phyloP scores from a whole-genome alignment of 92 coral and sea anemone genomes.

The Blastomussa wellsi region DNA sequence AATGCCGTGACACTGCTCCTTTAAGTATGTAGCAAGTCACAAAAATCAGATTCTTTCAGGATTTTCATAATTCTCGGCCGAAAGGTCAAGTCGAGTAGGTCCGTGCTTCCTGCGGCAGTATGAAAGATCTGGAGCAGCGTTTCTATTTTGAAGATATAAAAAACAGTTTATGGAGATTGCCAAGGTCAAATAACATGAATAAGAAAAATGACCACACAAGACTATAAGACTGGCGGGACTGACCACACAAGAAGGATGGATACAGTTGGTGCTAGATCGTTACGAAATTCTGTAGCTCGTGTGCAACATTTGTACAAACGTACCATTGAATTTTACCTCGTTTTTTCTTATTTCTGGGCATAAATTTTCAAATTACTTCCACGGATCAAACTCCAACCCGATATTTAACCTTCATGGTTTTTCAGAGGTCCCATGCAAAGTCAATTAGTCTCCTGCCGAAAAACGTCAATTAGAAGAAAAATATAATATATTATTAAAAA shows the following conservation, averaged over 20 bases:
- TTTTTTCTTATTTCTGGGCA: background rate
- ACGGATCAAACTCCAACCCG: background rate
- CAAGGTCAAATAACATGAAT: background rate
- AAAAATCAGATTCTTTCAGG: background rate
- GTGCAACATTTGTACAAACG: background rate
- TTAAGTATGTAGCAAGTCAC: background rate
- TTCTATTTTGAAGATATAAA: background rate
- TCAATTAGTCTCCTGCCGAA: no score
- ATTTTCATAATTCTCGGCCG: background rate
- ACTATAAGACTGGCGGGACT: background rate
- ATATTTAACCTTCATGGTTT: background rate
- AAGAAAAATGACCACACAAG: background rate
- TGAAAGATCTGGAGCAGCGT: constrained; percentile 1
- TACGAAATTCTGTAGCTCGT: background rate
- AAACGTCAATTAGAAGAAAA: background rate
- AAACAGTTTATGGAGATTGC: background rate
- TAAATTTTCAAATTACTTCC: background rate
- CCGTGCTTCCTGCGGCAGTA: background rate
- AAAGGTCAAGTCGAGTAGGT: constrained; percentile 1
- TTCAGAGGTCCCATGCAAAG: background rate
- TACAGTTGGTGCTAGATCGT: background rate
- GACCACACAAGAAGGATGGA: background rate
- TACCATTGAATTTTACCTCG: background rate
- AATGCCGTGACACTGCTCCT: no score
- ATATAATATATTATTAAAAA: no score